A percentile compares a stretch with the other conserved stretches of the same genome.
phyloP scores from a whole-genome alignment of 64 coral and sea anemone species.

The Montipora foliosa region DNA sequence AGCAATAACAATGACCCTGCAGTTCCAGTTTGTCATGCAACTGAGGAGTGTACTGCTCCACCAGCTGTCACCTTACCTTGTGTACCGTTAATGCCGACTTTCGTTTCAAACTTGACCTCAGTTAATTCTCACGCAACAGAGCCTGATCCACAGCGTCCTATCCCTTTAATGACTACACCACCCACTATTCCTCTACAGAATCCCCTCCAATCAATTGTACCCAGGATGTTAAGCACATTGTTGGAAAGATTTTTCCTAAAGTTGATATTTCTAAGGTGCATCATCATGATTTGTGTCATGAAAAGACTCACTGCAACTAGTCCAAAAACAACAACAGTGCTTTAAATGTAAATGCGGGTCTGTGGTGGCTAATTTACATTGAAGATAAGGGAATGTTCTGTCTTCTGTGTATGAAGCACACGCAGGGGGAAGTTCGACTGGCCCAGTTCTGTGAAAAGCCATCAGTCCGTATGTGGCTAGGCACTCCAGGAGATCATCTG shows the following conservation, averaged over 20 bases:
- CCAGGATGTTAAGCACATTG: background rate
- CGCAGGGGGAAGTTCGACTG: conserved; percentile 9
- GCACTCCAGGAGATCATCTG: conserved; percentile 9
- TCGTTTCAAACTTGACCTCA: background rate
- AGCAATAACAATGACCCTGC: background rate
- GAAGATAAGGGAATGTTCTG: conserved; percentile 7
- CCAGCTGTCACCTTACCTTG: too few species aligned
- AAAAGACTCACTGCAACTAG: conserved; percentile 2
- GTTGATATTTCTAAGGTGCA: conserved; percentile 27
- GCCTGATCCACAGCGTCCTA: background rate
- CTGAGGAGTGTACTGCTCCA: too few species aligned
- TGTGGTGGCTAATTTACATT: conserved; percentile 29
- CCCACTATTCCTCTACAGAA: background rate
- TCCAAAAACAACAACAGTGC: conserved; percentile 8
- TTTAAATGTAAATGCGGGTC: conserved; percentile 3
- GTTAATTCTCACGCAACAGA: background rate
- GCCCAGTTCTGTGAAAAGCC: background rate
- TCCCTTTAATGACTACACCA: background rate
- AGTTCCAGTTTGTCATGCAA: background rate
- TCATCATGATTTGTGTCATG: conserved; percentile 14
- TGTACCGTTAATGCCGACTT: too few species aligned
- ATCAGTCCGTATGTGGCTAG: background rate
- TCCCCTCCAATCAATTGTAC: background rate
- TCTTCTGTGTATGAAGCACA: conserved; percentile 41
- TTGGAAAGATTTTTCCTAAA: background rate